Base-by-base conservation (phyloP, 2,888 invertebrate genomes). In the Meganola albula region DNA sequence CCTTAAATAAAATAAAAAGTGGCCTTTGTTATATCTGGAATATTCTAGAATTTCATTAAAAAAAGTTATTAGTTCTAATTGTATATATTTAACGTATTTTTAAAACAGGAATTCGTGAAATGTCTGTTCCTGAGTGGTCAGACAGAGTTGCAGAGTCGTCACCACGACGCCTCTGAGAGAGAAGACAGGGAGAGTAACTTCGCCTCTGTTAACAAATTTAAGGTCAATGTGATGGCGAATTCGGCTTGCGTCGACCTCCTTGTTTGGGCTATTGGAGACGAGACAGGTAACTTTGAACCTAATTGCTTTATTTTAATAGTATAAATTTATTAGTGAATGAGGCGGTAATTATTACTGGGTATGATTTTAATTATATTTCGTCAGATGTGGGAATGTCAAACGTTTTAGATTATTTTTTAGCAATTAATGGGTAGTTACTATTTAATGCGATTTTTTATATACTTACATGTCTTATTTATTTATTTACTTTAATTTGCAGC, bases 231-330 rank as follows among this genome's bases (percentile, higher is more conserved):
- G 0, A 96, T 96, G 92, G 96, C 97, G 0, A 98, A 98, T 79
- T 97, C 98, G 0, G 97, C 97, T 1, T 99, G 98, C 65, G 97
- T 99, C 0, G 98, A 99, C 74, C 87, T 99, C 4, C 88, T 99
- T 1, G 98, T 99, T 14, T 99, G 99, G 99, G 97, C 98, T 1
- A 97, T 98, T 48, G 93, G 94, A 1, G 98, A 98, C 73, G 98
- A 98, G 87, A 94, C 95, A 64, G 97, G 97, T 96, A 74, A 84
- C 72, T 35, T 21, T 37, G 2, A 1, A 39, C 25, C 27, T 28
- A 50, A 24, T 34, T 16, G 16, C 16, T 23, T 27, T 20, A n/a
- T 10, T 27, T n/a, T n/a, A n/a, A n/a, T n/a, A n/a, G n/a, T n/a
- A n/a, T n/a, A n/a, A n/a, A n/a, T n/a, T n/a, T n/a, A n/a, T n/a